A percentile compares a stretch with the other conserved stretches of the same genome.
Evolutionary conservation across 30 jellyfish, hydroid and myxozoan genomes (phyloP).

Genomic region (Hydra vulgaris): DNA sequence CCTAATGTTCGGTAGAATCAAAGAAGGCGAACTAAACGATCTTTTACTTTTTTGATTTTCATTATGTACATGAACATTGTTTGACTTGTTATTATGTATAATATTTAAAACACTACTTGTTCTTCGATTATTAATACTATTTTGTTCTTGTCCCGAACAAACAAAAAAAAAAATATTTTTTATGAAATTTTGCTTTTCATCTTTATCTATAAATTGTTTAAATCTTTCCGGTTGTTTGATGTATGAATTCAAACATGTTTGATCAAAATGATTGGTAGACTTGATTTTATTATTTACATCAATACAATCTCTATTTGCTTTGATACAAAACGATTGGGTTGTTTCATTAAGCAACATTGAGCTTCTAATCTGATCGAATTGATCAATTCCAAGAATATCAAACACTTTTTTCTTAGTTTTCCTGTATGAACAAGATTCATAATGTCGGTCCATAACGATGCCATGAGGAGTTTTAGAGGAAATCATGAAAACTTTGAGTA

Average conservation of each 20-base stretch:
- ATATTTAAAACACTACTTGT: neutral
- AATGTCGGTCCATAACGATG: no score
- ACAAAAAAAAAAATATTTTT: no score
- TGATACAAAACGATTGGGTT: neutral
- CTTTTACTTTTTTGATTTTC: neutral
- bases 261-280: neutral
- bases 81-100: neutral
- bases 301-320: neutral
- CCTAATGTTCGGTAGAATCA: no score
- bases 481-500: no score
- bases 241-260: neutral
- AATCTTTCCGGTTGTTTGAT: neutral
- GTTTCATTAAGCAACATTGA: neutral
- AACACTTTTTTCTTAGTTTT: neutral
- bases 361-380: neutral
- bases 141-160: neutral
- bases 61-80: no score
- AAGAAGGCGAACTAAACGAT: neutral
- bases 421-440: neutral
- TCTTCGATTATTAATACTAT: neutral
- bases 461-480: no score
- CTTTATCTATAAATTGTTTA: neutral
- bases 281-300: neutral
- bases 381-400: neutral
- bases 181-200: neutral